phyloP scores from a whole-genome alignment of 2,888 invertebrate species.

The Athripsodes cinereus region DNA sequence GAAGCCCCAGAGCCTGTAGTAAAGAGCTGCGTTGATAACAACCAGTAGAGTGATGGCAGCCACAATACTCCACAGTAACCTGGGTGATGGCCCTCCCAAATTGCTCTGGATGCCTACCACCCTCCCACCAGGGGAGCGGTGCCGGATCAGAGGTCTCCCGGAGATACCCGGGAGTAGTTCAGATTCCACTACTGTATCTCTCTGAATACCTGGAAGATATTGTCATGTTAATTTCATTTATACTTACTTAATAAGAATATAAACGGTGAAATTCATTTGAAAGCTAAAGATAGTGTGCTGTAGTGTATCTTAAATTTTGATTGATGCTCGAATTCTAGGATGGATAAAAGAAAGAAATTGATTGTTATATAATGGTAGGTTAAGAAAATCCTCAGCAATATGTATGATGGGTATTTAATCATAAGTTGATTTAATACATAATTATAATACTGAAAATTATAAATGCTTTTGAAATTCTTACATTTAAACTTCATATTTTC shows the following conservation, averaged over 20 bases:
- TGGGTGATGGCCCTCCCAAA: slow-evolving; percentile 24
- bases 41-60: slow-evolving; percentile 51
- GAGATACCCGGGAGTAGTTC: slow-evolving; percentile 1
- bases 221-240: neutral
- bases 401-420: too few species aligned
- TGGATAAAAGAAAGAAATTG: too few species aligned
- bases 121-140: slow-evolving; percentile 7
- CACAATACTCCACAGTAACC: slow-evolving; percentile 42
- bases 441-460: too few species aligned
- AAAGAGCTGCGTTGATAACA: slow-evolving; percentile 65
- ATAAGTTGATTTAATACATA: too few species aligned
- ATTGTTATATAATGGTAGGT: too few species aligned
- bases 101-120: neutral
- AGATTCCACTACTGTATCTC: slow-evolving; percentile 7
- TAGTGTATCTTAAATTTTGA: too few species aligned
- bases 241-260: neutral
- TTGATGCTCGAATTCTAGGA: too few species aligned
- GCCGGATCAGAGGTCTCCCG: slow-evolving; percentile 5
- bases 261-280: neutral
- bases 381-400: too few species aligned
- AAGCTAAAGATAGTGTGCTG: neutral
- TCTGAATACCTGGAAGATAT: neutral
- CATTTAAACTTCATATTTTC: too few species aligned
- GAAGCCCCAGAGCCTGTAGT: slow-evolving; percentile 71
- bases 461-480: too few species aligned